These are phyloP conservation scores for Rutilus rutilus DNA, from an alignment of 2,113 vertebrate species.

Conservation along the genomic window DNA sequence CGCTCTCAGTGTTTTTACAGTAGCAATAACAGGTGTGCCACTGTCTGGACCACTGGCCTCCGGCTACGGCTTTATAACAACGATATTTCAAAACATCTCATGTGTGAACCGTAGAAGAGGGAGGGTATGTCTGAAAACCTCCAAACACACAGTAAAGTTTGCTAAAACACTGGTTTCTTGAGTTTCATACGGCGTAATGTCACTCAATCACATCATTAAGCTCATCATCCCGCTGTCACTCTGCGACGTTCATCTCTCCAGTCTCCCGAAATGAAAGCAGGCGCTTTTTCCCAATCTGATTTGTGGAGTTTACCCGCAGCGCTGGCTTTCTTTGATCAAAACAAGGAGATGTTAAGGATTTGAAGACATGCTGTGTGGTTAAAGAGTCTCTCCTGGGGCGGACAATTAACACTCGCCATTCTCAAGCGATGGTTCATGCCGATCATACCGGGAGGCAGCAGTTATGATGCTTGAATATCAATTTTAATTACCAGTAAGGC, in stretches of 20 bases:
- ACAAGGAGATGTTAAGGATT: constrained; percentile 58
- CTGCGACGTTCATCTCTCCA: constrained; percentile 39
- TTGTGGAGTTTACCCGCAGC: constrained; percentile 55
- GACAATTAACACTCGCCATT: constrained; percentile 62
- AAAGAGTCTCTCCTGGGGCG: constrained; percentile 51
- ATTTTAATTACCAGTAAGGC: constrained; percentile 55
- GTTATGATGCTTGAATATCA: constrained; percentile 53
- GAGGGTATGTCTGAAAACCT: neutral
- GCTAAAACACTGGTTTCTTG: neutral
- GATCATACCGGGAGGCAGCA: constrained; percentile 29
- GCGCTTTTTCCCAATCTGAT: constrained; percentile 15
- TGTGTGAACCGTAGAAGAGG: constrained; percentile 26
- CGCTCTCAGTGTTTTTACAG: constrained; percentile 64
- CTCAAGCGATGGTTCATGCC: constrained; percentile 51
- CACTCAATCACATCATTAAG: constrained; percentile 10
- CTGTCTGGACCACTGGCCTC: constrained; percentile 62
- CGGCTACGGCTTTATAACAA: constrained; percentile 55
- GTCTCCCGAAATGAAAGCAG: constrained; percentile 46
- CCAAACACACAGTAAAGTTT: neutral
- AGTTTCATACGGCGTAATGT: neutral
- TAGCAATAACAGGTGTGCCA: constrained; percentile 71
- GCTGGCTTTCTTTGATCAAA: constrained; percentile 65
- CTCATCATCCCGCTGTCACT: constrained; percentile 60
- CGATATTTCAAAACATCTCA: constrained; percentile 41
- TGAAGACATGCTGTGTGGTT: constrained; percentile 52